Conservation (phyloP, 2,797 vertebrate species). For the Melanotaenia pygmaea region DNA sequence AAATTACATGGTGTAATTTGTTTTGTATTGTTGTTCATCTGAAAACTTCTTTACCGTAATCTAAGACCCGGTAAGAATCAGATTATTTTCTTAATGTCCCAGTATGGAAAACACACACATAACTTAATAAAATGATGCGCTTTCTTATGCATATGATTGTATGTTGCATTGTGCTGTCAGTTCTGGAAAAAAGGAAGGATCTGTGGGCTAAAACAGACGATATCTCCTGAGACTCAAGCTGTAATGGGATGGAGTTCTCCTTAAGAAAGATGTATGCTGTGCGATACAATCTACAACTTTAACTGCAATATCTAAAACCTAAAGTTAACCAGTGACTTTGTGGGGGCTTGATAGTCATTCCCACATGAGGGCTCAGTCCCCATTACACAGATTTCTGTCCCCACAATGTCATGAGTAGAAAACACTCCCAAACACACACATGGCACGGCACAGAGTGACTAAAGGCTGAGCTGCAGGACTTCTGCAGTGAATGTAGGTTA, state of each 20-base stretch:
- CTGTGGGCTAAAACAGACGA: neutral
- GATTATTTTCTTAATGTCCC: too few species aligned
- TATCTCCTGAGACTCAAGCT: neutral
- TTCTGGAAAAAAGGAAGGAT: neutral
- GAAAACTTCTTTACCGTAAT: too few species aligned
- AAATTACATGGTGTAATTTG: too few species aligned
- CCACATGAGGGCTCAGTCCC: slow-evolving; percentile 7
- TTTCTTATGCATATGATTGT: neutral
- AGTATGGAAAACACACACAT: too few species aligned
- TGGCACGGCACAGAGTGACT: slow-evolving; percentile 17
- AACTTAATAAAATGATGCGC: neutral
- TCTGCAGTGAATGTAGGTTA: slow-evolving; percentile 74
- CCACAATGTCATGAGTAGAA: slow-evolving; percentile 18
- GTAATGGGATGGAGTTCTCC: neutral
- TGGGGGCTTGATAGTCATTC: neutral
- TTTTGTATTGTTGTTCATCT: too few species aligned
- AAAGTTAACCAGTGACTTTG: too few species aligned
- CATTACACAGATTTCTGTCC: slow-evolving; percentile 19
- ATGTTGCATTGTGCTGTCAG: neutral
- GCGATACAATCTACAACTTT: neutral
- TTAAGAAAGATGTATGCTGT: slow-evolving; percentile 1
- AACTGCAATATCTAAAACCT: neutral
- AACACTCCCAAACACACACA: slow-evolving; percentile 5
- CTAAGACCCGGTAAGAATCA: too few species aligned
- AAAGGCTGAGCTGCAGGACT: slow-evolving; percentile 54